Conservation (phyloP, 2,797 vertebrate genomes). For the Mormyrops attenuatus region DNA sequence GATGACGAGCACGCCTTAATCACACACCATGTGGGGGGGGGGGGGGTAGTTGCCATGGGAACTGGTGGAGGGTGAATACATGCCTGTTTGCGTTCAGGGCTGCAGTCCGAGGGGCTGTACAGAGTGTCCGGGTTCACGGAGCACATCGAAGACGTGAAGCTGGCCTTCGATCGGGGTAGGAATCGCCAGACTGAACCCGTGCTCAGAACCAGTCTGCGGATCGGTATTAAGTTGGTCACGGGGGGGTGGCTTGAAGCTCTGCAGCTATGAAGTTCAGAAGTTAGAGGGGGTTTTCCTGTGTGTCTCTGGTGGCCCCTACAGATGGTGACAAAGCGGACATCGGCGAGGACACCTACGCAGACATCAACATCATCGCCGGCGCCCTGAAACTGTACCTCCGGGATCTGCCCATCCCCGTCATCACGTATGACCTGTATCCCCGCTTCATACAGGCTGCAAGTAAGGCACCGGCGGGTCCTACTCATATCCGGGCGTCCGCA, state of each 20-base stretch:
- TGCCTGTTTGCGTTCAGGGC: conserved; percentile 45
- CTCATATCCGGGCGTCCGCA: not conserved
- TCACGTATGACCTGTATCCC: conserved; percentile 91
- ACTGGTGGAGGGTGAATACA: not conserved
- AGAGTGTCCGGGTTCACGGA: conserved; percentile 95
- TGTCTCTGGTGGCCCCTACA: conserved; percentile 41
- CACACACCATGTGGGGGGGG: not conserved
- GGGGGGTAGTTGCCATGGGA: not conserved
- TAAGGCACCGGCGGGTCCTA: conserved; percentile 55
- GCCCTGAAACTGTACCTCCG: conserved; percentile 97
- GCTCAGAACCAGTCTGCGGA: not conserved
- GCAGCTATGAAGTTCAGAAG: conserved; percentile 45
- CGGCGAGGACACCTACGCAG: conserved; percentile 81
- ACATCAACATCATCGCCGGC: conserved; percentile 97
- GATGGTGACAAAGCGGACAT: conserved; percentile 96
- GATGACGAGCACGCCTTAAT: not conserved
- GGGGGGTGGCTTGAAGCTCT: not conserved
- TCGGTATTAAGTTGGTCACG: not conserved
- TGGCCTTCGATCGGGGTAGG: conserved; percentile 63
- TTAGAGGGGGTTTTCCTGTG: conserved; percentile 48
- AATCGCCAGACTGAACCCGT: conserved; percentile 42
- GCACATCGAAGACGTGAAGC: conserved; percentile 92
- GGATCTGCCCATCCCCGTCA: conserved; percentile 95
- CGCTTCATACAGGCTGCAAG: conserved; percentile 96
- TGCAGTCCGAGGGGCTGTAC: conserved; percentile 77